Base-by-base conservation (phyloP, 2,888 invertebrate species). In the Heliconius charithonia region DNA sequence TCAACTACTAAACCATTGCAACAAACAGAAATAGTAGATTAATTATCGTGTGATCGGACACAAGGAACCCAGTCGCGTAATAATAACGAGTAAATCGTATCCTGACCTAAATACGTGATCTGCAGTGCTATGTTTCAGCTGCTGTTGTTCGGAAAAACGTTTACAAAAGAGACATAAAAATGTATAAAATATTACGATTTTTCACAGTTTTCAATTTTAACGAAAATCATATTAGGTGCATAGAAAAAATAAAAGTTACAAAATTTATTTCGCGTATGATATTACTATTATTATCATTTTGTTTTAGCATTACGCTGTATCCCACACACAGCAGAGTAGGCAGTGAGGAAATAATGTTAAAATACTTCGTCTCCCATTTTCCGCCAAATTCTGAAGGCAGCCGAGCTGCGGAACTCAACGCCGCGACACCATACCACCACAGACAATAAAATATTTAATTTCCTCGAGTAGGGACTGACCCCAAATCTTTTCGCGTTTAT, bases 21-120 rank as follows among this genome's bases (percentile, higher is more conserved):
- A 67, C 27, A 32, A 25, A 62, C 27, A 27, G 37, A 72, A 7
- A 27, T 62, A 75, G 67, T 63, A 70, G 65, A 70, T 56, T 77
- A 63, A 69, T 77, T 77, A 67, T 56, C 77, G 63, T 69, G 77
- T 75, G 74, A 73, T 62, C 76, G 56, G 63, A 74, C 32, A 69
- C 74, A 63, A 63, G 63, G 74, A 71, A 65, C 71, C 66, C 59
- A 73, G 75, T 66, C 75, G 27, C 81, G 83, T 86, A 87, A 87
- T 88, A 89, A 89, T 87, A 88, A 85, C 85, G 85, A 80, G 81
- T 74, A 83, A 86, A 85, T 87, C 87, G 86, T 86, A 85, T 86
- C 86, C 86, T 85, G 86, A 80, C 83, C 83, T 82, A 82, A 83
- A 85, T 85, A 91, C 91, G 91, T 92, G 91, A 88, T 85, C 87